phyloP scores from a whole-genome alignment of 2,888 invertebrate species.

The Drosophila kanekoi region DNA sequence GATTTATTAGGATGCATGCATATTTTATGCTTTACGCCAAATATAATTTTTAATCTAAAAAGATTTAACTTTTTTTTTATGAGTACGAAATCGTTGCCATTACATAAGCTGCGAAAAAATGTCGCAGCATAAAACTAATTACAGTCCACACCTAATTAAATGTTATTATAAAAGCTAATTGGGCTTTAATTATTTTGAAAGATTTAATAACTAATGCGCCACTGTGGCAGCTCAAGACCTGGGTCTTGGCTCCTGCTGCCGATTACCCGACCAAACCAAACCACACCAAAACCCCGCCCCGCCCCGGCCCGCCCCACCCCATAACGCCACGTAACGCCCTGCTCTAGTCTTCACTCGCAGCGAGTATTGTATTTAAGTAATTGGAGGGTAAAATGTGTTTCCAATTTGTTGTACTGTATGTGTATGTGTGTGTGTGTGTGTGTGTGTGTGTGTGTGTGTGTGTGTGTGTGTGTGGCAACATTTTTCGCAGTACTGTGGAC shows the following conservation, averaged over 20 bases:
- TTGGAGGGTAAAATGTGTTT: slow-evolving; percentile 81
- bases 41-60: too few species aligned
- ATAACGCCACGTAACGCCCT: background rate
- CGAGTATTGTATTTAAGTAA: slow-evolving; percentile 72
- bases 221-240: slow-evolving; percentile 21
- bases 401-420: slow-evolving; percentile 65
- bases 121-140: background rate
- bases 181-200: slow-evolving; percentile 18
- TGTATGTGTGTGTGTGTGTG: background rate
- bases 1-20: too few species aligned
- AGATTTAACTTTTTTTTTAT: too few species aligned
- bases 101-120: too few species aligned
- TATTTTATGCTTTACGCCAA: too few species aligned
- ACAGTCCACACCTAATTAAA: slow-evolving; percentile 9
- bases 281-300: background rate
- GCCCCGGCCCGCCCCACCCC: background rate
- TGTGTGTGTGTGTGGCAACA: too few species aligned
- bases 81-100: too few species aligned
- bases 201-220: slow-evolving; percentile 13
- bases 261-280: background rate
- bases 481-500: slow-evolving; percentile 30
- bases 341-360: slow-evolving; percentile 31
- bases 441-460: slow-evolving; percentile 11
- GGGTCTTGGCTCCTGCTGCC: background rate
- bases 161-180: slow-evolving; percentile 17